A percentile compares a stretch with the other conserved stretches of the same genome.
These are phyloP conservation scores for Tympanoctomys barrerae DNA, from an alignment of 2,797 vertebrate genomes.

Conservation along the genomic window DNA sequence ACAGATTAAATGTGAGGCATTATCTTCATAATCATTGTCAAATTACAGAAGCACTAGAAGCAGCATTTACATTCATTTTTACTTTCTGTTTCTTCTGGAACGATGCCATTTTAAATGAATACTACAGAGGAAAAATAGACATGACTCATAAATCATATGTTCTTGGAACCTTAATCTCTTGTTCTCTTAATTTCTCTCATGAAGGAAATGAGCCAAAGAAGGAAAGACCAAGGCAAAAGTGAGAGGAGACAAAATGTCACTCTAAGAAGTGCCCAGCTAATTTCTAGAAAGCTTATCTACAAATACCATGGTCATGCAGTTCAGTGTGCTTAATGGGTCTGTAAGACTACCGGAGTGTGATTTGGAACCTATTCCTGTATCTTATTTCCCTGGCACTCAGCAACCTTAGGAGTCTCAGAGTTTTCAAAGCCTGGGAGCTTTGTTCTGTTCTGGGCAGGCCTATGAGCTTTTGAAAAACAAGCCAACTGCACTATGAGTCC, in stretches of 20 bases:
- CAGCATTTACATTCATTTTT: slow-evolving; percentile 66
- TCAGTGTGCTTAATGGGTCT: neutral
- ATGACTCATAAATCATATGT: slow-evolving; percentile 80
- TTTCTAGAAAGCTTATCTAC: slow-evolving; percentile 76
- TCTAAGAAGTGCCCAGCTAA: slow-evolving; percentile 37
- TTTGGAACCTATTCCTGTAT: neutral
- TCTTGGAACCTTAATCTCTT: slow-evolving; percentile 79
- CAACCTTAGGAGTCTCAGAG: neutral
- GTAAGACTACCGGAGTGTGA: neutral
- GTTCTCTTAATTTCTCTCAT: slow-evolving; percentile 74
- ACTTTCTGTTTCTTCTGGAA: slow-evolving; percentile 84
- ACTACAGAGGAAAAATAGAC: slow-evolving; percentile 71
- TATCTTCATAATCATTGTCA: slow-evolving; percentile 47
- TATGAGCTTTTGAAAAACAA: slow-evolving; percentile 69
- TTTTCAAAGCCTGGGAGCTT: slow-evolving; percentile 58
- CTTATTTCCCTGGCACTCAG: slow-evolving; percentile 6
- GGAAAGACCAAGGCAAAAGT: slow-evolving; percentile 57
- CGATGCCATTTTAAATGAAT: slow-evolving; percentile 75
- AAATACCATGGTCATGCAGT: neutral
- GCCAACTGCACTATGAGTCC: slow-evolving; percentile 65
- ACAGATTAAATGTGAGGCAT: neutral
- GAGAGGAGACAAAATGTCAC: slow-evolving; percentile 57
- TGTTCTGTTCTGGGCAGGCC: slow-evolving; percentile 60
- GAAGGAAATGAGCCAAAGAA: slow-evolving; percentile 78
- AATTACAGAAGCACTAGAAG: slow-evolving; percentile 54